Evolutionary conservation across 2,888 invertebrate species (phyloP).

Genomic region (Zygogramma bicolorata): DNA sequence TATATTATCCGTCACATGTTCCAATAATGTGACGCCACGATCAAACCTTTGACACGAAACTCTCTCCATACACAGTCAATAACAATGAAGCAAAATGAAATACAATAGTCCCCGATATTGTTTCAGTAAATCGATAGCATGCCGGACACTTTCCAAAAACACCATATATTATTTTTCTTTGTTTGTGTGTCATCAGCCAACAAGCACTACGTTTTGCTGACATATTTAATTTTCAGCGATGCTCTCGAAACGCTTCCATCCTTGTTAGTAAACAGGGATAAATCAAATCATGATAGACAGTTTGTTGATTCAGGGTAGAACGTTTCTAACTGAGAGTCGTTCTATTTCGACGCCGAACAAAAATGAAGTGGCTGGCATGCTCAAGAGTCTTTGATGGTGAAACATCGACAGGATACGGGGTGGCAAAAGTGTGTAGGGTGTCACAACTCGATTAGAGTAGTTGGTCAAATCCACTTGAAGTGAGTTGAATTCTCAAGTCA

Average conservation of each 20-base stretch:
- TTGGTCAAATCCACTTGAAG: no score
- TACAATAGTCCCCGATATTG: constrained; percentile 8
- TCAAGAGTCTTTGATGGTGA: not conserved
- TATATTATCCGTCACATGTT: not conserved
- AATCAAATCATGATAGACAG: constrained; percentile 48
- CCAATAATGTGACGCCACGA: not conserved
- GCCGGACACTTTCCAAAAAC: constrained; percentile 4
- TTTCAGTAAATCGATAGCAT: constrained; percentile 1
- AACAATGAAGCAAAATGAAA: constrained; percentile 5
- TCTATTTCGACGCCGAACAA: constrained; percentile 18
- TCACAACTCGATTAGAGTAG: no score
- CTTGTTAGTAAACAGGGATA: constrained; percentile 46
- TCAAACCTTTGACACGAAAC: not conserved
- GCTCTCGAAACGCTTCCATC: constrained; percentile 34
- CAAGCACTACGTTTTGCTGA: constrained; percentile 42
- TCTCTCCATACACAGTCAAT: not conserved
- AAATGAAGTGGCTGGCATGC: constrained; percentile 22
- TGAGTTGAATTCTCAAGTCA: no score
- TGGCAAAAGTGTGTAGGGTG: no score
- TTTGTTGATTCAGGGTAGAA: constrained; percentile 45
- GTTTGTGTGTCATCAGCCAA: constrained; percentile 28
- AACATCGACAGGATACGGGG: not conserved
- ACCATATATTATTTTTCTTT: constrained; percentile 26
- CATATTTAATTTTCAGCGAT: constrained; percentile 44
- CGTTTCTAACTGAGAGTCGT: constrained; percentile 19